Percentiles rank a stretch among this genome's conserved stretches.
Conservation (phyloP, 2,888 invertebrate genomes). For the Cheilosia pagana region DNA sequence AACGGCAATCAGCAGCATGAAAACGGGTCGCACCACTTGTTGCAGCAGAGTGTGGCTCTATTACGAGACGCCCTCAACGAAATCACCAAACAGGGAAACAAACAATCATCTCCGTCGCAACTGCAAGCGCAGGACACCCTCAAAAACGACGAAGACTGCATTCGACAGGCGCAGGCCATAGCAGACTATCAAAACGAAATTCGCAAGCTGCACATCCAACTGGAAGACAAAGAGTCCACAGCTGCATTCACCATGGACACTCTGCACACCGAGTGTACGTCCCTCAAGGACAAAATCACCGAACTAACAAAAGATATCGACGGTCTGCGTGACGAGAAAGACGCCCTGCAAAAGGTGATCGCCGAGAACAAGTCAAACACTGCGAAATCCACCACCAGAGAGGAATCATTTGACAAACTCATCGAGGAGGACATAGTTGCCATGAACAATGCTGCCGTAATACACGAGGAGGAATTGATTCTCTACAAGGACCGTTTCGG, state of each 20-base stretch:
- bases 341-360: slow-evolving; percentile 75
- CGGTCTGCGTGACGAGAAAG: slow-evolving; percentile 77
- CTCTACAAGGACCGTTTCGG: slow-evolving; percentile 82
- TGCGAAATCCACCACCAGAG: slow-evolving; percentile 28
- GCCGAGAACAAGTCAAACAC: slow-evolving; percentile 63
- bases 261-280: slow-evolving; percentile 79
- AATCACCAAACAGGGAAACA: slow-evolving; percentile 63
- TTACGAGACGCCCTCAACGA: slow-evolving; percentile 77
- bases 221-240: slow-evolving; percentile 50
- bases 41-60: slow-evolving; percentile 76
- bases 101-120: slow-evolving; percentile 53
- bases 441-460: slow-evolving; percentile 79
- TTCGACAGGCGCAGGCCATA: slow-evolving; percentile 44
- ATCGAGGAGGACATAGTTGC: slow-evolving; percentile 78
- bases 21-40: slow-evolving; percentile 74
- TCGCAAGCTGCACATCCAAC: slow-evolving; percentile 33
- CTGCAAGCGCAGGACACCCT: slow-evolving; percentile 75
- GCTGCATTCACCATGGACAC: slow-evolving; percentile 68
- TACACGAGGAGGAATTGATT: slow-evolving; percentile 82
- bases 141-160: slow-evolving; percentile 34
- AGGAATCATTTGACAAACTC: slow-evolving; percentile 73
- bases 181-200: slow-evolving; percentile 60
- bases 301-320: slow-evolving; percentile 76
- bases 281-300: slow-evolving; percentile 78
- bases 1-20: slow-evolving; percentile 55